A percentile compares a stretch with the other conserved stretches of the same genome.
Conservation (phyloP, 2,113 vertebrate genomes). For the Cyanoramphus novaezelandiae region DNA sequence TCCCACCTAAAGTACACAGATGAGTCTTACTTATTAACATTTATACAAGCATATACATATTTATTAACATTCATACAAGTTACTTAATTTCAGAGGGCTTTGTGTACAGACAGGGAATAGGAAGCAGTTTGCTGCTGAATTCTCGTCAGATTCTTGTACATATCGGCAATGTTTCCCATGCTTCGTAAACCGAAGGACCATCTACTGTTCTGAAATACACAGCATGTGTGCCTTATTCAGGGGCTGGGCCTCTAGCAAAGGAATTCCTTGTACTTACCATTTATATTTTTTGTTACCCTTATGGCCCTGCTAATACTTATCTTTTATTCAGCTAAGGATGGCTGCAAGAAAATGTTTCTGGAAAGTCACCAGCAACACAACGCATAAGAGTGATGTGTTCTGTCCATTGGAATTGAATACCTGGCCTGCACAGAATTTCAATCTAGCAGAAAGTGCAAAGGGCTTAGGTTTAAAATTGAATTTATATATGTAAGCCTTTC, state of each 20-base stretch:
- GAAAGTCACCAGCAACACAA: neutral
- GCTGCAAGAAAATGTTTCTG: neutral
- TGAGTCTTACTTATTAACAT: neutral
- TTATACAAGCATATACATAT: neutral
- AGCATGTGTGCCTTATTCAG: neutral
- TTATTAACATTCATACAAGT: neutral
- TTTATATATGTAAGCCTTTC: neutral
- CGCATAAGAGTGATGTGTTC: neutral
- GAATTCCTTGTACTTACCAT: neutral
- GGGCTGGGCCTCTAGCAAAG: neutral
- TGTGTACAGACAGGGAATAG: neutral
- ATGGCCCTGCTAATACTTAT: neutral
- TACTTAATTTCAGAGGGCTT: neutral
- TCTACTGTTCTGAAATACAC: neutral
- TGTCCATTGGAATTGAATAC: neutral
- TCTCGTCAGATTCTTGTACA: neutral
- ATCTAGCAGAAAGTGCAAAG: neutral
- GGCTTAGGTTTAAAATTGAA: neutral
- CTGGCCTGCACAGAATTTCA: neutral
- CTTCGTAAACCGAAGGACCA: neutral
- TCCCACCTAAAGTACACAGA: neutral
- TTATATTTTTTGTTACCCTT: neutral
- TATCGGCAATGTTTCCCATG: neutral
- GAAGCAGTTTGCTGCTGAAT: neutral
- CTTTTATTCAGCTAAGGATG: neutral